Percentiles rank a stretch among this genome's conserved stretches.
phyloP scores from a whole-genome alignment of 2,797 vertebrate genomes.

The Dryobates pubescens region DNA sequence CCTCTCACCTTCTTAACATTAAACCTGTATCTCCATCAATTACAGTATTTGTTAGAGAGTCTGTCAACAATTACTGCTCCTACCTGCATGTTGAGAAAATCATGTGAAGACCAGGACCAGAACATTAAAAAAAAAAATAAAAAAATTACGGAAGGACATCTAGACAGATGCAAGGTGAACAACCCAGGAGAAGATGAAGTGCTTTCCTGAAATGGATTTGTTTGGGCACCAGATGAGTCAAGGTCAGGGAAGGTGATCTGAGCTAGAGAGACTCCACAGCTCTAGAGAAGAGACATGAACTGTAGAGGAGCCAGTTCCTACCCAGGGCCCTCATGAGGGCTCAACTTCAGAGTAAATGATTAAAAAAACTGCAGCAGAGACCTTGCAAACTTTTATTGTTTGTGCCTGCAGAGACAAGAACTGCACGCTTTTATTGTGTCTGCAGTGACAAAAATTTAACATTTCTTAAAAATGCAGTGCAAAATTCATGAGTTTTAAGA shows the following conservation, averaged over 20 bases:
- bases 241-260: not conserved
- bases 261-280: not conserved
- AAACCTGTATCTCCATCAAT: not conserved
- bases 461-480: not conserved
- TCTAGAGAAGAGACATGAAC: not conserved
- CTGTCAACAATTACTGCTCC: not conserved
- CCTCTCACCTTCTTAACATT: not conserved
- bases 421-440: no score
- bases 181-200: not conserved
- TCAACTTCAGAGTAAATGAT: not conserved
- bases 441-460: not conserved
- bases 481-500: not conserved
- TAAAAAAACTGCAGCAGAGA: not conserved
- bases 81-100: not conserved
- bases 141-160: not conserved
- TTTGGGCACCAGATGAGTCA: not conserved
- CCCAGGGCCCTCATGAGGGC: not conserved
- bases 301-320: not conserved
- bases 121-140: not conserved
- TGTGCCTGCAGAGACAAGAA: not conserved
- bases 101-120: not conserved
- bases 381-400: not conserved
- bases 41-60: not conserved
- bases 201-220: not conserved
- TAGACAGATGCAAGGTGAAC: not conserved